Conservation (phyloP, 2,797 vertebrate species). For the Clamator glandarius region DNA sequence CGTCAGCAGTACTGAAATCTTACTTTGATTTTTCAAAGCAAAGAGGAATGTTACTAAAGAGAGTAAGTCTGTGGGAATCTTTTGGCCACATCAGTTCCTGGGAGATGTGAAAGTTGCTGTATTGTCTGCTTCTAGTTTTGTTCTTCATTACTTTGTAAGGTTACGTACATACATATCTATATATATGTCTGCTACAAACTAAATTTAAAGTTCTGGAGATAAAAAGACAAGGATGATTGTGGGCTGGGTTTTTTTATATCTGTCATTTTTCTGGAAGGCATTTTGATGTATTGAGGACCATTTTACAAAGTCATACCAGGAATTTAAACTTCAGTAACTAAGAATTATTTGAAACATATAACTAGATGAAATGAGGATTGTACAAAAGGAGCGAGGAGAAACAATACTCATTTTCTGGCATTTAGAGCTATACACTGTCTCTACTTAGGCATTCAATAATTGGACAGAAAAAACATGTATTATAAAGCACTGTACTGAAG, state of each 20-base stretch:
- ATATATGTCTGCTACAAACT: background rate
- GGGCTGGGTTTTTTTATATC: background rate
- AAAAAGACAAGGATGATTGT: background rate
- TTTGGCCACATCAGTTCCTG: background rate
- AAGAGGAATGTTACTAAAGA: background rate
- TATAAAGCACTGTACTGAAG: background rate
- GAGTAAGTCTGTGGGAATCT: background rate
- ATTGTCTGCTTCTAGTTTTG: background rate
- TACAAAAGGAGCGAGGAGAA: background rate
- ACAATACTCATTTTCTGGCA: background rate
- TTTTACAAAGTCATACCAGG: background rate
- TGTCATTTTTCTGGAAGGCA: background rate
- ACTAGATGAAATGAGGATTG: background rate
- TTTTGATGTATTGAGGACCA: background rate
- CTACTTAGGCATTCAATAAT: slow-evolving; percentile 20
- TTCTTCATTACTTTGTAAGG: background rate
- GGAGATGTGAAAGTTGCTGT: background rate
- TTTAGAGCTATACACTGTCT: background rate
- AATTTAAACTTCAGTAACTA: slow-evolving; percentile 10
- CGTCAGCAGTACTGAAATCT: background rate
- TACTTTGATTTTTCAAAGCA: slow-evolving; percentile 7
- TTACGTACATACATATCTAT: background rate
- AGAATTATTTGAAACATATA: background rate
- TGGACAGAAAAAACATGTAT: background rate
- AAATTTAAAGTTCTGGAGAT: background rate